Conservation (phyloP, 2,797 vertebrate genomes). For the Bovichtus diacanthus region DNA sequence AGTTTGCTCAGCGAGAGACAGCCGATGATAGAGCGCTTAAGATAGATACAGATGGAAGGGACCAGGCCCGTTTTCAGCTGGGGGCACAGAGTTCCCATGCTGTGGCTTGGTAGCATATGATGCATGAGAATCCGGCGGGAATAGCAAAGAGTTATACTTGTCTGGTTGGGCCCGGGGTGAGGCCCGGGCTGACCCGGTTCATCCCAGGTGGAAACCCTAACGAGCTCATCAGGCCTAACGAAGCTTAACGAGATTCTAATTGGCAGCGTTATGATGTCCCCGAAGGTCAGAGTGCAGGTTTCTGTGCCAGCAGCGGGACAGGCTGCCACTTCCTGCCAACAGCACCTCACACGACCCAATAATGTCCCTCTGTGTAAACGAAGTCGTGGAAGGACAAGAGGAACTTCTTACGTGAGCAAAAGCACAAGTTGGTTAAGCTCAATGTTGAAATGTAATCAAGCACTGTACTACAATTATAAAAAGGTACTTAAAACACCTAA, state of each 20-base stretch:
- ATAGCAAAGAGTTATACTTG: constrained; percentile 19
- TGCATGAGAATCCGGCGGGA: constrained; percentile 40
- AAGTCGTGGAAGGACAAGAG: constrained; percentile 60
- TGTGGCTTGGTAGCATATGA: constrained; percentile 47
- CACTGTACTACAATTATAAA: too few relatives aligned
- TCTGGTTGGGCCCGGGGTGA: constrained; percentile 54
- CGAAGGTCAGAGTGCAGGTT: constrained; percentile 66
- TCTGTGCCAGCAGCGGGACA: constrained; percentile 45
- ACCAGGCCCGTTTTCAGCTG: constrained; percentile 16
- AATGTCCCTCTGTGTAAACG: constrained; percentile 51
- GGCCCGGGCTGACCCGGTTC: constrained; percentile 44
- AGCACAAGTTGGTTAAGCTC: constrained; percentile 18
- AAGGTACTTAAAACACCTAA: too few relatives aligned
- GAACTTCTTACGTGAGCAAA: constrained; percentile 46
- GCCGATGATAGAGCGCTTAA: constrained; percentile 58
- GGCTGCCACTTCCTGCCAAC: constrained; percentile 59
- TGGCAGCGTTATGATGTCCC: constrained; percentile 64
- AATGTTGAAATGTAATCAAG: too few relatives aligned
- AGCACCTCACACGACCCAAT: constrained; percentile 40
- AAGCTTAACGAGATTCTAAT: constrained; percentile 76
- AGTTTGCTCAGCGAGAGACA: constrained; percentile 51
- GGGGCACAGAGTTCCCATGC: constrained; percentile 35
- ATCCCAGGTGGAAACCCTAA: constrained; percentile 69
- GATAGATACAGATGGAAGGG: constrained; percentile 63
- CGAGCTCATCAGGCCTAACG: constrained; percentile 74